Percentiles rank a stretch among this genome's conserved stretches.
Conservation (phyloP, 2,113 vertebrate species). For the Anoura caudifer region DNA sequence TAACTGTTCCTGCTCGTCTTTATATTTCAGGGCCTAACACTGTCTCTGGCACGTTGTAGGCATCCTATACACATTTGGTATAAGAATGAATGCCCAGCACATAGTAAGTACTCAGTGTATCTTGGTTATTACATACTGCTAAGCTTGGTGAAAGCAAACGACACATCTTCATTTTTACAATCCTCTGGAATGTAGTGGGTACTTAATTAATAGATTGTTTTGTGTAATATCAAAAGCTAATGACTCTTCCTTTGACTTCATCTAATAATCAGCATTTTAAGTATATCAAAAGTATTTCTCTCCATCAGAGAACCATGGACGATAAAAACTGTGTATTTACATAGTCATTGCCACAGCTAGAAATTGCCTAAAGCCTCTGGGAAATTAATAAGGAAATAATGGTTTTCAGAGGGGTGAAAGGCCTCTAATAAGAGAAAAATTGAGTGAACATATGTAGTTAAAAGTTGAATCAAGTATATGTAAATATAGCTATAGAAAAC, state of each 20-base stretch:
- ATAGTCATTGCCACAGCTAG: conserved; percentile 69
- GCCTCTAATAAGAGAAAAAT: conserved; percentile 76
- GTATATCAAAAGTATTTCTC: conserved; percentile 73
- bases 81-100: not conserved
- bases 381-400: conserved; percentile 82
- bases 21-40: not conserved
- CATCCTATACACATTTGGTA: not conserved
- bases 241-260: conserved; percentile 67
- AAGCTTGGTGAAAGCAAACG: not conserved
- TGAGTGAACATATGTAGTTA: conserved; percentile 69
- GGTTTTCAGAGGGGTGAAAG: conserved; percentile 74
- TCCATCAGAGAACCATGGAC: conserved; percentile 55
- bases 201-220: not conserved
- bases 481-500: conserved; percentile 31
- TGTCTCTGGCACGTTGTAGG: not conserved
- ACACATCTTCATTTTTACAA: not conserved
- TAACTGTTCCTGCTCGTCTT: not conserved
- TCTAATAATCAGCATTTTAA: conserved; percentile 68
- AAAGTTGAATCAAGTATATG: conserved; percentile 62
- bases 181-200: not conserved
- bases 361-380: conserved; percentile 74
- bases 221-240: conserved; percentile 48
- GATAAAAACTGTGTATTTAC: conserved; percentile 73
- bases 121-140: not conserved
- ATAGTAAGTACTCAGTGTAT: not conserved